Evolutionary conservation across 92 coral and sea anemone genomes (phyloP), one percentile per base, ranked within the genome.

Genomic region (Montipora capitata): DNA sequence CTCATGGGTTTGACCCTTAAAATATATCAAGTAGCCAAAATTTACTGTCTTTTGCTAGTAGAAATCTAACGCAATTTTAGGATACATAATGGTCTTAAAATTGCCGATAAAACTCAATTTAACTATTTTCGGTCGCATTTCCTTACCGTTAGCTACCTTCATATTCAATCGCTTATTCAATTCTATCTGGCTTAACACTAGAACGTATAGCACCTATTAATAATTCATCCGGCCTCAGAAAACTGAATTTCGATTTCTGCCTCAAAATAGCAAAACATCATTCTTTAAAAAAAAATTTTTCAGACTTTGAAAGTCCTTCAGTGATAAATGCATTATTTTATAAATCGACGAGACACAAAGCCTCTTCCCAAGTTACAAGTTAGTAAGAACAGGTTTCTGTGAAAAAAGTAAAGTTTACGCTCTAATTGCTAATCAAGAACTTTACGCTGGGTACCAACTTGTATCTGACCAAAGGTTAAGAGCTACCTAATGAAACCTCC

Each of bases 391-490:
- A 54, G 16, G 0, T 14, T 4, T 14, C 7, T 7, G 35, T 38
- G 0, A 63, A 8, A 40, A 52, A 41, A 10, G 45, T 64, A 18
- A 40, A 16, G 59, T 79, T 63, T 39, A 79, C 71, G 83, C 83
- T 20, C 44, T 42, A 42, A 14, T 78, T 62, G 17, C 20, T 56
- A 79, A 62, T 9, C 4, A 4, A 10, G 10, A 38, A 5, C 73
- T 76, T 76, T 12, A 7, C 41, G 54, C 39, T 40, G 13, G 14
- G 10, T 39, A 0, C 65, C n/a, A 56, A 49, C 81, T 76, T 76
- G 81, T 76, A 57, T 62, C 35, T 6, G 81, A 76, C 68, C 81
- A 76, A 38, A 76, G 81, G 81, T 76, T 76, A 40, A 68, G 72
- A 38, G 45, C 17, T 54, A 12, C 35, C 35, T 27, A 27, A 27